phyloP scores from a whole-genome alignment of 2,113 vertebrate species.

The Zosterops borbonicus region DNA sequence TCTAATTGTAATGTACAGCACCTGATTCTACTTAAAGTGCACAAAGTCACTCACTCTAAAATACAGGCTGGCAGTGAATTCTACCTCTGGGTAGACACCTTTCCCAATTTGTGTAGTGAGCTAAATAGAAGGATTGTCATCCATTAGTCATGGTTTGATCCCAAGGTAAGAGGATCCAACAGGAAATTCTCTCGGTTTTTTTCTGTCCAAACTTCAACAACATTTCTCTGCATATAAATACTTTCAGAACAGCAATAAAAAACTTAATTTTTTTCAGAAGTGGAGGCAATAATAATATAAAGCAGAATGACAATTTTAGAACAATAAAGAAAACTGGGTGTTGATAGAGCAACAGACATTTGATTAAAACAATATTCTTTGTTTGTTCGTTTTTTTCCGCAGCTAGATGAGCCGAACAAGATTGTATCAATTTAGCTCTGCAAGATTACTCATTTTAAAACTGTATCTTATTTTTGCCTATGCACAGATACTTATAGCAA shows the following conservation, averaged over 20 bases:
- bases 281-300: neutral
- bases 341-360: slow-evolving; percentile 5
- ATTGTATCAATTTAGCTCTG: slow-evolving; percentile 35
- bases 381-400: neutral
- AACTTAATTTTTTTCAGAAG: neutral
- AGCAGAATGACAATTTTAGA: neutral
- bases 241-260: neutral
- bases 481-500: slow-evolving; percentile 20
- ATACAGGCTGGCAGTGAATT: neutral
- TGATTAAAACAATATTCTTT: slow-evolving; percentile 63
- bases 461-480: slow-evolving; percentile 27
- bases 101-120: neutral
- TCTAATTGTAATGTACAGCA: neutral
- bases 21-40: neutral
- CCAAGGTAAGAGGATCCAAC: neutral
- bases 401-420: slow-evolving; percentile 30
- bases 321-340: neutral
- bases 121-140: neutral
- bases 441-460: slow-evolving; percentile 62
- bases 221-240: neutral
- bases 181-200: neutral
- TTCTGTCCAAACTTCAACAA: neutral
- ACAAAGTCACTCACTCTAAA: neutral
- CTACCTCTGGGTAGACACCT: neutral
- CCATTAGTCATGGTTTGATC: neutral